A percentile compares a stretch with the other conserved stretches of the same genome.
Conservation (phyloP, 1,140 invertebrate species). For the Rhyacophila brunnea region DNA sequence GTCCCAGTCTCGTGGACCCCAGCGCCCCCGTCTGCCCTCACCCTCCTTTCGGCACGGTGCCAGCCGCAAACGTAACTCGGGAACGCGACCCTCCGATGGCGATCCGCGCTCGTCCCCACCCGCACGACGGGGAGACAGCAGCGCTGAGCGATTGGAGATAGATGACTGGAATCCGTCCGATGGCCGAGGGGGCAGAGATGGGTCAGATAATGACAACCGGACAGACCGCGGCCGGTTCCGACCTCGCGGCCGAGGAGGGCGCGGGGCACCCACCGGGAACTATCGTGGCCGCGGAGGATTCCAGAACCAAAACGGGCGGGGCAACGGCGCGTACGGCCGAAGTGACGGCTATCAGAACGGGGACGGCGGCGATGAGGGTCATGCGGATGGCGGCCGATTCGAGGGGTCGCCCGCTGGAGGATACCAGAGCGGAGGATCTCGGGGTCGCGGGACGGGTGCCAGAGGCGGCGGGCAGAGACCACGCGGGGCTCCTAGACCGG, state of each 20-base stretch:
- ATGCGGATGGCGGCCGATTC: conserved; percentile 42
- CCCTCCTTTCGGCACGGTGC: conserved; percentile 32
- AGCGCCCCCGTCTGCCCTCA: conserved; percentile 28
- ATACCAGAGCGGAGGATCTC: conserved; percentile 42
- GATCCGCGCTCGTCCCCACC: neutral
- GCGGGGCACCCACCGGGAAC: conserved; percentile 9
- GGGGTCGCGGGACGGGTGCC: conserved; percentile 39
- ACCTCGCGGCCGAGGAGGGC: conserved; percentile 16
- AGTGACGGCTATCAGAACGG: conserved; percentile 32
- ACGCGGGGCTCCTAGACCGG: conserved; percentile 29
- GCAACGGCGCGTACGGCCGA: conserved; percentile 20
- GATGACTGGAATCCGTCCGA: conserved; percentile 27
- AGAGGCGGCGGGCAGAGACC: conserved; percentile 31
- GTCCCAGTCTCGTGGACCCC: conserved; percentile 35
- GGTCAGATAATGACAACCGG: conserved; percentile 10
- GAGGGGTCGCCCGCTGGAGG: conserved; percentile 39
- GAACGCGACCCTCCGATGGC: conserved; percentile 10
- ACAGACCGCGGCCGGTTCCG: conserved; percentile 22
- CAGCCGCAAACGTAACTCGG: conserved; percentile 20
- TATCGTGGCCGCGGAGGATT: conserved; percentile 23
- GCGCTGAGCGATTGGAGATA: conserved; percentile 23
- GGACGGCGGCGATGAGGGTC: conserved; percentile 41
- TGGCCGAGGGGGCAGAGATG: conserved; percentile 4
- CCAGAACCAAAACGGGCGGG: conserved; percentile 25
- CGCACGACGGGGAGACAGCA: conserved; percentile 9